phyloP scores from a whole-genome alignment of 2,113 vertebrate species.

The Agelaius tricolor region DNA sequence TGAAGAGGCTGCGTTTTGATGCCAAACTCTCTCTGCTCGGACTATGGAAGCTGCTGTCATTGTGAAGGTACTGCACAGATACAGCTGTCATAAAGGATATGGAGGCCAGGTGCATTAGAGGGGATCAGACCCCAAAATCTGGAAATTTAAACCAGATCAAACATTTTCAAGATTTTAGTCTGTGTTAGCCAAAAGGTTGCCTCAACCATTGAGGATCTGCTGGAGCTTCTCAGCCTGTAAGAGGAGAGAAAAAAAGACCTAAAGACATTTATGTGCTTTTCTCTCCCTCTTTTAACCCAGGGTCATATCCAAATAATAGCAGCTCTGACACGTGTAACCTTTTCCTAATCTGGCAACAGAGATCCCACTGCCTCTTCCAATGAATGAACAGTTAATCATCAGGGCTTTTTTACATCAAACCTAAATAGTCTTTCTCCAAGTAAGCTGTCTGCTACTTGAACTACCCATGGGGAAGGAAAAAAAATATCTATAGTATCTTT shows the following conservation, averaged over 20 bases:
- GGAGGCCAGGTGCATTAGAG: not conserved
- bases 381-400: not conserved
- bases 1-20: not conserved
- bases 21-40: not conserved
- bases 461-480: not conserved
- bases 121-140: not conserved
- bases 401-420: not conserved
- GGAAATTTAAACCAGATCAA: not conserved
- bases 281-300: not conserved
- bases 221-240: not conserved
- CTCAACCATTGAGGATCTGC: not conserved
- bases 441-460: constrained; percentile 12
- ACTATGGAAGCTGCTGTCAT: not conserved
- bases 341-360: not conserved
- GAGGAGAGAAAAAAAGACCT: not conserved
- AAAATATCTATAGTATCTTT: not conserved
- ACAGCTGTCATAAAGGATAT: not conserved
- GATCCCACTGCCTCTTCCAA: not conserved
- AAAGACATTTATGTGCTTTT: rapidly evolving
- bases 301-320: not conserved
- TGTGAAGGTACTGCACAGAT: not conserved
- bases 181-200: not conserved
- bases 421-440: not conserved
- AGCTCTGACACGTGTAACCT: not conserved
- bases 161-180: not conserved